These are phyloP conservation scores for Stenodema calcarata DNA, from an alignment of 2,888 invertebrate genomes.

Conservation along the genomic window DNA sequence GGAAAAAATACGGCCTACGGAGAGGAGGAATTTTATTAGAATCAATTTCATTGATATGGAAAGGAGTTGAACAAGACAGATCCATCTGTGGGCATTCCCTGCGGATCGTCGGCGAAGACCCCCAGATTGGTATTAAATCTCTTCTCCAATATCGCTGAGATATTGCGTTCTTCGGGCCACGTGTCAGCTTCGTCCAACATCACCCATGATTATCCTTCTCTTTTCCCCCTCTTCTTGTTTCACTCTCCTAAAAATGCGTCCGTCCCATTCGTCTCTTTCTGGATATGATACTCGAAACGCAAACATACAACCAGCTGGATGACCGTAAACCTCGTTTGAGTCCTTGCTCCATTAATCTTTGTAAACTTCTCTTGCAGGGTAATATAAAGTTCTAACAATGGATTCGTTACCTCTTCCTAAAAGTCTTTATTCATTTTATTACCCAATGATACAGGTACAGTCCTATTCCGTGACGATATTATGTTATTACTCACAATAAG, in stretches of 20 bases:
- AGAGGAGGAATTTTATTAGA: conserved; percentile 34
- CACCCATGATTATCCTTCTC: conserved; percentile 28
- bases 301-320: too few species aligned
- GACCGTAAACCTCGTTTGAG: too few species aligned
- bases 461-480: too few species aligned
- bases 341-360: too few species aligned
- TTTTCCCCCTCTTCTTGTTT: not conserved
- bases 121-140: conserved; percentile 44
- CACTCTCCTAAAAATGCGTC: not conserved
- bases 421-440: too few species aligned
- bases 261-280: not conserved
- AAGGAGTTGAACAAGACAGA: conserved; percentile 32
- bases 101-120: conserved; percentile 23
- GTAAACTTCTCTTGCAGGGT: too few species aligned
- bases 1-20: not conserved
- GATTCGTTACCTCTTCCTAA: too few species aligned
- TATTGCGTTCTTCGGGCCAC: conserved; percentile 32
- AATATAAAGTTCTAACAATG: too few species aligned
- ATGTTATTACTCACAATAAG: too few species aligned
- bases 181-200: conserved; percentile 34
- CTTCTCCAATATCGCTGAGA: conserved; percentile 44
- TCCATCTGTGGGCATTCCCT: conserved; percentile 36
- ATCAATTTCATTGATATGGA: conserved; percentile 34
- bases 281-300: too few species aligned
- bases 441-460: too few species aligned